phyloP scores from a whole-genome alignment of 2,113 vertebrate genomes.

The Falcunculus frontatus region DNA sequence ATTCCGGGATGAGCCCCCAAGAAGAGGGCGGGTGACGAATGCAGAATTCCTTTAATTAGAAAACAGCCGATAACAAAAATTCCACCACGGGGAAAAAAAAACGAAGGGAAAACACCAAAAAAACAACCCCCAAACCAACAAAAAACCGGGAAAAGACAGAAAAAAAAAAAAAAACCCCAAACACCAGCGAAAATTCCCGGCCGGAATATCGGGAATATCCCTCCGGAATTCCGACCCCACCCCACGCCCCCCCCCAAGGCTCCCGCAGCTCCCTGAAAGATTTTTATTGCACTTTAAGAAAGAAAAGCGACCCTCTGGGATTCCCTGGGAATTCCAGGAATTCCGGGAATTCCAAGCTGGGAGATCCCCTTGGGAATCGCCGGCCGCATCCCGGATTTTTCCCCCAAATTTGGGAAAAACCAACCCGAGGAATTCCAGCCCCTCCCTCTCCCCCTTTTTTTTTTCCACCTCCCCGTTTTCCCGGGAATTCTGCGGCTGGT shows the following conservation, averaged over 20 bases:
- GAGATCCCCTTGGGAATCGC: too few species aligned
- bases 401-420: too few species aligned
- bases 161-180: not conserved
- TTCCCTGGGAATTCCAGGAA: not conserved
- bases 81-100: not conserved
- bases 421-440: not conserved
- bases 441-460: too few species aligned
- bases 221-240: not conserved
- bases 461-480: not conserved
- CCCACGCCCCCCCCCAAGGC: too few species aligned
- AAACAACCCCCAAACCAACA: too few species aligned
- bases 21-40: not conserved
- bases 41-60: not conserved
- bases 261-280: not conserved
- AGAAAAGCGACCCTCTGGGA: not conserved
- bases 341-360: not conserved
- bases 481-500: not conserved
- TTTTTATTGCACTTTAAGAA: not conserved
- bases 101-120: not conserved
- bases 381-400: not conserved
- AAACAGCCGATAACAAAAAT: not conserved
- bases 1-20: not conserved
- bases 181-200: not conserved
- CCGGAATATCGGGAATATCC: not conserved
- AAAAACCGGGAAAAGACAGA: not conserved